These are phyloP conservation scores for Caenorhabditis remanei DNA, from an alignment of 1,140 invertebrate species.

Conservation along the genomic window DNA sequence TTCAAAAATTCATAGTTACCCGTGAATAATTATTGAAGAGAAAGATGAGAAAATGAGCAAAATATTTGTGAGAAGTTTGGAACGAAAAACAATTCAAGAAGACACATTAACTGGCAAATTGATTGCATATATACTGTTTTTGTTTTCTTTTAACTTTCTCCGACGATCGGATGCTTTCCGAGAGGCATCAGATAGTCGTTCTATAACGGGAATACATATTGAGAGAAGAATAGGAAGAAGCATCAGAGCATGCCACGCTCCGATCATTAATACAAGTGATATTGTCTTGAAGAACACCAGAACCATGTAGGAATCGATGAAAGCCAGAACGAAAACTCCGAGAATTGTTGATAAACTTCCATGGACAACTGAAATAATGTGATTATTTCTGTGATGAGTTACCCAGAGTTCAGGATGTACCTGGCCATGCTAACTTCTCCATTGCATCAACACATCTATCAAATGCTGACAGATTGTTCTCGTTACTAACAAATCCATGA, in stretches of 20 bases:
- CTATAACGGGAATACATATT: constrained; percentile 72
- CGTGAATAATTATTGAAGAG: not conserved
- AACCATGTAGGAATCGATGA: constrained; percentile 88
- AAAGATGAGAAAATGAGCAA: constrained; percentile 15
- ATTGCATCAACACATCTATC: constrained; percentile 78
- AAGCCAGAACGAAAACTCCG: constrained; percentile 87
- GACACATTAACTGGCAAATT: constrained; percentile 61
- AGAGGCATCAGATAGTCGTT: constrained; percentile 58
- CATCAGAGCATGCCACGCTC: constrained; percentile 78
- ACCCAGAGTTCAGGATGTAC: constrained; percentile 50
- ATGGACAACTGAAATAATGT: constrained; percentile 72
- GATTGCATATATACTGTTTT: constrained; percentile 64
- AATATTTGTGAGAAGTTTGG: not conserved
- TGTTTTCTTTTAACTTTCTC: constrained; percentile 40
- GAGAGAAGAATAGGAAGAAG: constrained; percentile 79
- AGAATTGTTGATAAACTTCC: constrained; percentile 92
- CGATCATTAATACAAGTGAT: constrained; percentile 78
- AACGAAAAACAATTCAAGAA: not conserved
- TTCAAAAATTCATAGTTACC: constrained; percentile 10
- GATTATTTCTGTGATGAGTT: not conserved
- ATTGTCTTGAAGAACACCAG: constrained; percentile 80
- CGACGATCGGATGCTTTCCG: constrained; percentile 47
- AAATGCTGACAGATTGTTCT: constrained; percentile 71
- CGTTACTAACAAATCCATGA: constrained; percentile 91
- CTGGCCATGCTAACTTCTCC: constrained; percentile 78